phyloP scores from a whole-genome alignment of 2,113 vertebrate genomes.

The Pelusios castaneus region DNA sequence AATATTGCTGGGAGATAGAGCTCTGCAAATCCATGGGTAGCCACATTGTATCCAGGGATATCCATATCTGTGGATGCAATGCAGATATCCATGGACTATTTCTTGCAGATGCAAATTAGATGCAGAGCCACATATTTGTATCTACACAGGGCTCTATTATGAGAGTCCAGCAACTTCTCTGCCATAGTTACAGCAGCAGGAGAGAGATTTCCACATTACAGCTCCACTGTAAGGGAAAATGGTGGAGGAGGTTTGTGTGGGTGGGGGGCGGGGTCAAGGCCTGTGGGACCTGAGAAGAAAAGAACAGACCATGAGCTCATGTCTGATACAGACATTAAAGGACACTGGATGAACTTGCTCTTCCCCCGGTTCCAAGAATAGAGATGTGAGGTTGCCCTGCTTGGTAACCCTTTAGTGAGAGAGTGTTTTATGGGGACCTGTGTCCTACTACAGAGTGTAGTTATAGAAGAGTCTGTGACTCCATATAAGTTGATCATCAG shows the following conservation, averaged over 20 bases:
- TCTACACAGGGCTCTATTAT: too few relatives aligned
- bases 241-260: too few relatives aligned
- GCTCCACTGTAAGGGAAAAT: not conserved
- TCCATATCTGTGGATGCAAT: not conserved
- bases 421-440: not conserved
- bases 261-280: not conserved
- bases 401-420: not conserved
- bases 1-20: too few relatives aligned
- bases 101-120: too few relatives aligned
- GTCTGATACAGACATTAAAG: not conserved
- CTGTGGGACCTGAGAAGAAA: not conserved
- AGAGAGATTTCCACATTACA: not conserved
- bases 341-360: not conserved
- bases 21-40: too few relatives aligned
- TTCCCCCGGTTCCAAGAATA: not conserved
- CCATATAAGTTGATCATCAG: not conserved
- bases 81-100: too few relatives aligned
- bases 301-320: not conserved
- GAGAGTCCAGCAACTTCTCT: not conserved
- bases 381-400: accelerated
- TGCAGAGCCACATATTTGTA: too few relatives aligned
- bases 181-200: not conserved
- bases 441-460: not conserved
- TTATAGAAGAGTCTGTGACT: not conserved
- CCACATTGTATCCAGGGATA: too few relatives aligned